Evolutionary conservation across 2,888 invertebrate genomes (phyloP).

Genomic region (Erebia epiphron): DNA sequence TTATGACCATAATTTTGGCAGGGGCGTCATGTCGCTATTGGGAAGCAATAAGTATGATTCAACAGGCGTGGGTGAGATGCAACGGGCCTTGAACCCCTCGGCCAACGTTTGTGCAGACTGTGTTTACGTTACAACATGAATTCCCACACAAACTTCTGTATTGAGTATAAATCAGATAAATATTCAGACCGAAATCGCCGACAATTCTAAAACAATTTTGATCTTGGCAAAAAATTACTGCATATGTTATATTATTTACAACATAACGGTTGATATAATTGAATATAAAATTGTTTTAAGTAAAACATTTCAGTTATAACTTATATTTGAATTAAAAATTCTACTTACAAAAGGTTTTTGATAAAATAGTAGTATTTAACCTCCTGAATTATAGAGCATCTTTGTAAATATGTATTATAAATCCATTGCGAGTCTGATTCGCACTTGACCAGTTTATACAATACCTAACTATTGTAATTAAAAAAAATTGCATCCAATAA

Average conservation of each 20-base stretch:
- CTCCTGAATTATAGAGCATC: no score
- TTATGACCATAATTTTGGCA: conserved; percentile 54
- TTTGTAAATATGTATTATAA: no score
- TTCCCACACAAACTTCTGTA: conserved; percentile 18
- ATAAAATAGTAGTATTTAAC: no score
- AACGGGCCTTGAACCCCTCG: conserved; percentile 69
- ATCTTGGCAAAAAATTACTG: background rate
- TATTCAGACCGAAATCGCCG: background rate
- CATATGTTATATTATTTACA: background rate
- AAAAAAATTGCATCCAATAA: no score
- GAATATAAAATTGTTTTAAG: no score
- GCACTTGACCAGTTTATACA: background rate
- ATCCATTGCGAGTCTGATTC: background rate
- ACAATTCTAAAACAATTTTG: background rate
- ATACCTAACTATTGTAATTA: no score
- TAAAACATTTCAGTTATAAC: no score
- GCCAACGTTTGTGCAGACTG: conserved; percentile 44
- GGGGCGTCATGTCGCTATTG: conserved; percentile 56
- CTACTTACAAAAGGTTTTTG: no score
- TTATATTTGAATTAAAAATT: no score
- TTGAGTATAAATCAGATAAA: conserved; percentile 5
- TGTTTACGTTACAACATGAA: conserved; percentile 23
- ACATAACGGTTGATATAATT: no score
- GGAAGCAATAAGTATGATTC: conserved; percentile 66
- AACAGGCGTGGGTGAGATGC: conserved; percentile 70